A percentile compares a stretch with the other conserved stretches of the same genome.
phyloP scores from a whole-genome alignment of 2,113 vertebrate species.

The Ophiodon elongatus region DNA sequence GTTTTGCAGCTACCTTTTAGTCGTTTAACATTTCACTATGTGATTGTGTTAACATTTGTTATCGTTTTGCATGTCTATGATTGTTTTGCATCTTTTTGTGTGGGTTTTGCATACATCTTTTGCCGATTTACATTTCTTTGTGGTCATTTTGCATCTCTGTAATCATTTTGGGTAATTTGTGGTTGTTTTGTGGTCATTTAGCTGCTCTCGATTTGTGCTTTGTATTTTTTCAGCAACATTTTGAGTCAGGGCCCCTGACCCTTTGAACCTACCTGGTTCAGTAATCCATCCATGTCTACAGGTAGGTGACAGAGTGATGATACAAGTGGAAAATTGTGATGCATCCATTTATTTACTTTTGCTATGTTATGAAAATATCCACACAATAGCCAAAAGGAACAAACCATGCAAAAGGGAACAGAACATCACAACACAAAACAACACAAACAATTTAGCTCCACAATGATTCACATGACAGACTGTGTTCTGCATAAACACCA shows the following conservation, averaged over 20 bases:
- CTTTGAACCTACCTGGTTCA: not conserved
- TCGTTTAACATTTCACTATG: too few relatives aligned
- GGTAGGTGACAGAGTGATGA: constrained; percentile 44
- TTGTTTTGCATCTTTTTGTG: not conserved
- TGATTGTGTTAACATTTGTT: too few relatives aligned
- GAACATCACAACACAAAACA: constrained; percentile 24
- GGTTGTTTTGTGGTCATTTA: not conserved
- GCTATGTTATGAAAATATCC: constrained; percentile 27
- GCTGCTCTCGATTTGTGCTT: not conserved
- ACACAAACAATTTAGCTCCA: not conserved
- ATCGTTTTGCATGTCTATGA: too few relatives aligned
- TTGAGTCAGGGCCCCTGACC: not conserved
- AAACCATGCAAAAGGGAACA: constrained; percentile 34
- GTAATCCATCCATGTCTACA: constrained; percentile 1
- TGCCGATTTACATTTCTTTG: not conserved
- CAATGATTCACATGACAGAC: not conserved
- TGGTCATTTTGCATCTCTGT: not conserved
- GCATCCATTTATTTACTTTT: constrained; percentile 69
- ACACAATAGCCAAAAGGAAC: constrained; percentile 48
- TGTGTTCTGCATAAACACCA: constrained; percentile 54
- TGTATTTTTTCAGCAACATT: not conserved
- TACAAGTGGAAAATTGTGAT: constrained; percentile 26
- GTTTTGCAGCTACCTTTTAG: not conserved
- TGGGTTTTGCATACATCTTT: too few relatives aligned
- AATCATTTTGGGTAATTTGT: not conserved